phyloP scores from a whole-genome alignment of 2,888 invertebrate species.

The Trichopoda pennipes region DNA sequence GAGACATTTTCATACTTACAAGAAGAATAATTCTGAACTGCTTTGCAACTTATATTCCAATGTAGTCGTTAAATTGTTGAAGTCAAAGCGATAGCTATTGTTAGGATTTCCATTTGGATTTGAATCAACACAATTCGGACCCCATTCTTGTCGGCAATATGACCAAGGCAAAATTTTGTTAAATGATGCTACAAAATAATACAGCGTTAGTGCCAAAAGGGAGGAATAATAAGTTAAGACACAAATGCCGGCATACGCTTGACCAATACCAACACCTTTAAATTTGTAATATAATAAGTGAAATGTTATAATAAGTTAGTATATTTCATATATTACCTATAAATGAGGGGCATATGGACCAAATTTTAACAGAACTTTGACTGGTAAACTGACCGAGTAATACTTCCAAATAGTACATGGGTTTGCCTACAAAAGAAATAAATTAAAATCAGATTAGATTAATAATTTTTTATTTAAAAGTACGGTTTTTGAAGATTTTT shows the following conservation, averaged over 20 bases:
- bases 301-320: background rate
- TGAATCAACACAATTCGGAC: conserved; percentile 81
- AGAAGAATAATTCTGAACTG: conserved; percentile 84
- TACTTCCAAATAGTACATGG: conserved; percentile 92
- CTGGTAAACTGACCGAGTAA: conserved; percentile 91
- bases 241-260: conserved; percentile 84
- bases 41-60: conserved; percentile 74
- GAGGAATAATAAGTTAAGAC: conserved; percentile 90
- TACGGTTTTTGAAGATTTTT: too few relatives aligned
- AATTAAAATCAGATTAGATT: too few relatives aligned
- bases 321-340: conserved; percentile 83
- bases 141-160: conserved; percentile 82
- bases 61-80: background rate
- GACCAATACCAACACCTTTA: conserved; percentile 88
- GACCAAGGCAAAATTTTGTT: conserved; percentile 87
- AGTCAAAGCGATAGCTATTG: background rate
- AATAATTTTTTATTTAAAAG: too few relatives aligned
- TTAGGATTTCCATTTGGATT: conserved; percentile 59
- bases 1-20: conserved; percentile 80
- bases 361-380: conserved; percentile 88
- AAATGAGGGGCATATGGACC: conserved; percentile 86
- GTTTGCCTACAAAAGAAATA: conserved; percentile 79
- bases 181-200: conserved; percentile 88
- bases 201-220: conserved; percentile 87
- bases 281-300: conserved; percentile 77